Evolutionary conservation across 2,113 vertebrate species (phyloP), one percentile per base, ranked within the genome.

Genomic region (Istiophorus platypterus): DNA sequence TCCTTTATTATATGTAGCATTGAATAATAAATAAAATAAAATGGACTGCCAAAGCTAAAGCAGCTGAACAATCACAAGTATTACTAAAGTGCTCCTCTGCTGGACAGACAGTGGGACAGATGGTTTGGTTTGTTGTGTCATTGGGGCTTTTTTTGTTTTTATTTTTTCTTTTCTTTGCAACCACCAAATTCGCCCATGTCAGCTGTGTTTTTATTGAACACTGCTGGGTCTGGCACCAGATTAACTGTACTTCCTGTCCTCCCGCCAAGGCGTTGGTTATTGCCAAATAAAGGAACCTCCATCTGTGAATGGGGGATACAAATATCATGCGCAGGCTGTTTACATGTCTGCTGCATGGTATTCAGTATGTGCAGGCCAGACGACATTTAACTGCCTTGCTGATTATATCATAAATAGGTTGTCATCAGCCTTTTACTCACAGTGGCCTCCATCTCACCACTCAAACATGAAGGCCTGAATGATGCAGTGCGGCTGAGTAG

Each of bases 91-190:
- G 20, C 37, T 63, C 20, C 15, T 45, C 47, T 41, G 57, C 65
- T 57, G 62, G 73, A 85, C 87, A 63, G 62, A 42, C 85, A 82
- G 80, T 1, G 49, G 74, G 77, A 84, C 90, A 89, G 92, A 91
- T 87, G 90, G 92, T 86, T 78, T 45, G 26, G 59, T 79, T 73
- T 62, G 72, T 89, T 91, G 81, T 74, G 45, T 91, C 87, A 89
- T 1, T n/a, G 31, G n/a, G n/a, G n/a, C n/a, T n/a, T n/a, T 39
- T 24, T 24, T 29, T 11, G 1, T 58, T 15, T 58, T 58, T 18
- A 49, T 72, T 39, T 68, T 29, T 0, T 5, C 7, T 47, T 24
- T 64, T 62, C 22, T 29, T 1, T 34, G n/a, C n/a, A n/a, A 27
- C 29, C 5, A 67, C 71, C 83, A 79, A 71, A 72, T 68, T 87